Evolutionary conservation across 2,797 vertebrate genomes (phyloP).

Genomic region (Halcyon smyrnensis): DNA sequence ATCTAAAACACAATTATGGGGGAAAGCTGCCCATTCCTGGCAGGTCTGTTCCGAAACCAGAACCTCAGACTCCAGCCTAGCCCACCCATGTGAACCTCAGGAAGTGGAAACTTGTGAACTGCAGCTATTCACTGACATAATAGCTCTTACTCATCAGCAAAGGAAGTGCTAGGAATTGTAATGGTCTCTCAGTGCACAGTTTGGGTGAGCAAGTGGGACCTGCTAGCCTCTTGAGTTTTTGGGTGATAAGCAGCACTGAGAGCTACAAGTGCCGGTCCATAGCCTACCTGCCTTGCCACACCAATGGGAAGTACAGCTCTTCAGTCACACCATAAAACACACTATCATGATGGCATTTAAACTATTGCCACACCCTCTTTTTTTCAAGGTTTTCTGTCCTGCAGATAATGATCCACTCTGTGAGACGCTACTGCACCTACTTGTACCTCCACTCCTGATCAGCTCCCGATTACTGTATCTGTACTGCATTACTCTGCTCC

Average conservation of each 20-base stretch:
- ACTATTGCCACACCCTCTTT: neutral
- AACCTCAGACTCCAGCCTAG: neutral
- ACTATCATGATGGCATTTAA: neutral
- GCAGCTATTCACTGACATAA: neutral
- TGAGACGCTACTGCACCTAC: accelerated
- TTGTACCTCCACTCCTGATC: accelerated
- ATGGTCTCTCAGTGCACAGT: neutral
- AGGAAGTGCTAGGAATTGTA: neutral
- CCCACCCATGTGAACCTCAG: neutral
- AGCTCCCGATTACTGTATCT: neutral
- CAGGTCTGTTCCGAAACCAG: neutral
- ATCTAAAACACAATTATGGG: neutral
- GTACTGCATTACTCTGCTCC: accelerated
- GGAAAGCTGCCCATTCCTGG: neutral
- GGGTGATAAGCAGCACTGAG: accelerated
- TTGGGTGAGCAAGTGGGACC: neutral
- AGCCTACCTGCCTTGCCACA: too few relatives aligned
- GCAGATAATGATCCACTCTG: neutral
- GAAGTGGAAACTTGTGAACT: neutral
- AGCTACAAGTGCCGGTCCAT: accelerated
- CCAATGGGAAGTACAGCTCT: accelerated
- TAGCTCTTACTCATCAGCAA: neutral
- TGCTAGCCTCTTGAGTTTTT: neutral
- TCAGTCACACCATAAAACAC: neutral
- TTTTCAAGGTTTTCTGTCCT: neutral